Conservation (phyloP, 64 coral and sea anemone genomes). For the Astreopora myriophthalma region DNA sequence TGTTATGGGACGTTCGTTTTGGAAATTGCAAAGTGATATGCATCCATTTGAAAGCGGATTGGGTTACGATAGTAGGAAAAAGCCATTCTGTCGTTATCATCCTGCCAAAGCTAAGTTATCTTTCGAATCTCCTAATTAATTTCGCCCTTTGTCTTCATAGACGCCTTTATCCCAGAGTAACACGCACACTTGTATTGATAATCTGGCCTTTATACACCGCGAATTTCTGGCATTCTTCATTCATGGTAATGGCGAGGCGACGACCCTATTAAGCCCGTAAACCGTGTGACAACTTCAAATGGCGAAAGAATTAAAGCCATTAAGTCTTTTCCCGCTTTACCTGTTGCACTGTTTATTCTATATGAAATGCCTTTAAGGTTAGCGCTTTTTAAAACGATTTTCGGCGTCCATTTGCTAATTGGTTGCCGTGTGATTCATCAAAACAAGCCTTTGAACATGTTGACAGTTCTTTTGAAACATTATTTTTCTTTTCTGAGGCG, state of each 20-base stretch:
- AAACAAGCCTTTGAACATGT: constrained; percentile 39
- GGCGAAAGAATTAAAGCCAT: background rate
- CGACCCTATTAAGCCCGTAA: constrained; percentile 17
- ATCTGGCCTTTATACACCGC: background rate
- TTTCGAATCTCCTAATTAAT: constrained; percentile 44
- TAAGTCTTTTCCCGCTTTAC: background rate
- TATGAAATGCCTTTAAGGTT: background rate
- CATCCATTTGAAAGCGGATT: background rate
- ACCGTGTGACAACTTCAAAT: background rate
- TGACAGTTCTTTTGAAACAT: constrained; percentile 36
- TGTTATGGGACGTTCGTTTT: background rate
- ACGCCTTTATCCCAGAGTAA: constrained; percentile 11
- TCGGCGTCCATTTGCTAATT: constrained; percentile 31
- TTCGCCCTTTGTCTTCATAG: constrained; percentile 37
- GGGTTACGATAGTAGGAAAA: background rate
- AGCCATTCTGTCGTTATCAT: constrained; percentile 13
- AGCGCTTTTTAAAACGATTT: constrained; percentile 15
- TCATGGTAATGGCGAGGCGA: background rate
- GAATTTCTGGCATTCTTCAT: constrained; percentile 2
- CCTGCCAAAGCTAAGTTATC: constrained; percentile 41
- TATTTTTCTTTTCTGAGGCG: background rate
- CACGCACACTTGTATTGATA: background rate
- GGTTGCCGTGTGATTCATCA: constrained; percentile 15
- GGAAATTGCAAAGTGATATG: constrained; percentile 40
- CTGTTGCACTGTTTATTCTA: constrained; percentile 6